phyloP scores from a whole-genome alignment of 2,797 vertebrate species.

The Dermochelys coriacea region DNA sequence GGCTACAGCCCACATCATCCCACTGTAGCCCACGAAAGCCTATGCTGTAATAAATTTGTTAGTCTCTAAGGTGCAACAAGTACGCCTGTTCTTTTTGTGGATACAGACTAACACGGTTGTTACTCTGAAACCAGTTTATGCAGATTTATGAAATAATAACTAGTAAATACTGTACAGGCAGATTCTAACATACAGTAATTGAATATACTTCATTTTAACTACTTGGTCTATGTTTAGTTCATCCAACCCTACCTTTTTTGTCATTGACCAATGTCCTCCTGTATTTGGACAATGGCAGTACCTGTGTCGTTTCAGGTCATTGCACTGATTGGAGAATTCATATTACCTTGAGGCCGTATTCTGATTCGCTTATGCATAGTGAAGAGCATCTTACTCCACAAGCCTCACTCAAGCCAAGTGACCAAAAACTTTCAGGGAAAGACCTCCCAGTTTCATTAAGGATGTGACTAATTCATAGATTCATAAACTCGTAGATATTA shows the following conservation, averaged over 20 bases:
- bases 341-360: background rate
- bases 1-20: too few relatives aligned
- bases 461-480: background rate
- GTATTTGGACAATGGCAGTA: background rate
- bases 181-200: background rate
- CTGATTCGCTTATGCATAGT: background rate
- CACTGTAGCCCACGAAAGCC: too few relatives aligned
- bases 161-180: background rate
- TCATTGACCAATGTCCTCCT: background rate
- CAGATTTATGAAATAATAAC: background rate
- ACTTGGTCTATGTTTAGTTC: background rate
- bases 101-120: too few relatives aligned
- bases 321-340: background rate
- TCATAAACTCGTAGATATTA: too few relatives aligned
- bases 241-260: background rate
- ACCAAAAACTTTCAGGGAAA: background rate
- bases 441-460: background rate
- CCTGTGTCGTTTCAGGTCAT: background rate
- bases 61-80: too few relatives aligned
- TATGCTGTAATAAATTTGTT: too few relatives aligned
- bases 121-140: background rate
- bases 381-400: background rate
- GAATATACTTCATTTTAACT: background rate
- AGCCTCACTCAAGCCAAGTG: background rate
- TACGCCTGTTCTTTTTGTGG: too few relatives aligned